Percentiles rank a stretch among this genome's conserved stretches.
phyloP scores from a whole-genome alignment of 2,888 invertebrate genomes.

The Protodeltote pygarga region DNA sequence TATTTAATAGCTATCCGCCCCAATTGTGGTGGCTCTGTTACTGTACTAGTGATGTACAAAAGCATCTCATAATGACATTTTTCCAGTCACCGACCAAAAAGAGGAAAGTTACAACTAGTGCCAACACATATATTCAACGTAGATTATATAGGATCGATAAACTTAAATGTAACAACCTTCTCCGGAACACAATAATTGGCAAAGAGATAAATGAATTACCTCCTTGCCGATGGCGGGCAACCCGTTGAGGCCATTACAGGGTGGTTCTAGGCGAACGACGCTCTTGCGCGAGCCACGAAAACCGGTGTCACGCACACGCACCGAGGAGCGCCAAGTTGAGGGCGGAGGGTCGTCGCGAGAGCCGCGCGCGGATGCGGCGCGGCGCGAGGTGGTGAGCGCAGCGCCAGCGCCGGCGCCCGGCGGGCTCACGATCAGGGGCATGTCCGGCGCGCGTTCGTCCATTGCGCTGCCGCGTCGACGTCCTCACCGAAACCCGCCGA shows the following conservation, averaged over 20 bases:
- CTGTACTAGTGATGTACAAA: constrained; percentile 1
- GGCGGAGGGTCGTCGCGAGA: constrained; percentile 77
- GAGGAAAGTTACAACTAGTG: not conserved
- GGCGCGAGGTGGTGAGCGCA: constrained; percentile 77
- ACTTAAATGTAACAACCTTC: constrained; percentile 9
- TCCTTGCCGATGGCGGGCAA: constrained; percentile 86
- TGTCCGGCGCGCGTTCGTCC: constrained; percentile 85
- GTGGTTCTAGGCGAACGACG: constrained; percentile 88
- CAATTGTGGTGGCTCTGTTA: constrained; percentile 5
- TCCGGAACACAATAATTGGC: constrained; percentile 55
- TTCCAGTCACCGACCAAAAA: not conserved
- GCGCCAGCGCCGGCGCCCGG: constrained; percentile 67
- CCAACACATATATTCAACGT: not conserved
- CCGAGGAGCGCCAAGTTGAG: constrained; percentile 88
- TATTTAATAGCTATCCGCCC: constrained; percentile 13
- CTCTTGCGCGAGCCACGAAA: constrained; percentile 88
- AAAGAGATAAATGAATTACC: constrained; percentile 79
- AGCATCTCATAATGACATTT: not conserved
- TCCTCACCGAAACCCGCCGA: constrained; percentile 85
- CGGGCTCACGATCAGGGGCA: constrained; percentile 82
- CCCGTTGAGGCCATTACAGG: constrained; percentile 88
- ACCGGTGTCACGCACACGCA: constrained; percentile 88
- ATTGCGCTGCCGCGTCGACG: constrained; percentile 87
- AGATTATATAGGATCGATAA: constrained; percentile 5
- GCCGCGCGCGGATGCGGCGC: constrained; percentile 75